phyloP scores from a whole-genome alignment of 2,888 invertebrate species.

The Standfussiana lucernea region DNA sequence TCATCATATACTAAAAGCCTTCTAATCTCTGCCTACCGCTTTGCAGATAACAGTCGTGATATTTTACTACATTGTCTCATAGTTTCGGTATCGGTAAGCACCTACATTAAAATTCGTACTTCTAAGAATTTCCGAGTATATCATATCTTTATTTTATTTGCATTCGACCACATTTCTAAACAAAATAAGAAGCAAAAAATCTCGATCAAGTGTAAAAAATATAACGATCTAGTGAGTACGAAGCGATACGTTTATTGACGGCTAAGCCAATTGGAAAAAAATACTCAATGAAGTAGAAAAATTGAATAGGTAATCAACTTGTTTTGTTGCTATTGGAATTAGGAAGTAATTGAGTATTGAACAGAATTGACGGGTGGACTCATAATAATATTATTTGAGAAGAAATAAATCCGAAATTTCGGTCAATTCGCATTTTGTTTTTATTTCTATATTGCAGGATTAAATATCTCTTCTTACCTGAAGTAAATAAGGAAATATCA shows the following conservation, averaged over 20 bases:
- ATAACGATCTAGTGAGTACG: conserved; percentile 38
- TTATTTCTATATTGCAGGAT: background rate
- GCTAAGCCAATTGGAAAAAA: conserved; percentile 47
- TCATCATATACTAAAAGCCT: background rate
- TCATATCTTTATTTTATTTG: background rate
- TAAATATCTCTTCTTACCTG: too few relatives aligned
- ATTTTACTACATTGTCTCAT: background rate
- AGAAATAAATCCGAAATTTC: background rate
- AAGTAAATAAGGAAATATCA: too few relatives aligned
- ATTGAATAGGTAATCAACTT: conserved; percentile 53
- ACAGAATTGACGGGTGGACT: background rate
- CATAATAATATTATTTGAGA: background rate
- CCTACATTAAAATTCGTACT: background rate
- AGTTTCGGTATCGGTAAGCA: background rate
- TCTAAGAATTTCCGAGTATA: background rate
- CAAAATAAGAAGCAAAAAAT: conserved; percentile 36
- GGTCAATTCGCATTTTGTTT: too few relatives aligned
- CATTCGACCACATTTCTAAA: conserved; percentile 24
- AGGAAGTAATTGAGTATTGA: conserved; percentile 32
- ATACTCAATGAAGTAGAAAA: conserved; percentile 44
- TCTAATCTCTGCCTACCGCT: background rate
- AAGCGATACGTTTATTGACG: conserved; percentile 58
- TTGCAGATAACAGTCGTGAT: background rate
- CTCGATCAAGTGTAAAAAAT: conserved; percentile 51
- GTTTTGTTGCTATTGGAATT: conserved; percentile 16